These are phyloP conservation scores for Thymelicus lineola DNA, from an alignment of 2,888 invertebrate species.

Conservation along the genomic window DNA sequence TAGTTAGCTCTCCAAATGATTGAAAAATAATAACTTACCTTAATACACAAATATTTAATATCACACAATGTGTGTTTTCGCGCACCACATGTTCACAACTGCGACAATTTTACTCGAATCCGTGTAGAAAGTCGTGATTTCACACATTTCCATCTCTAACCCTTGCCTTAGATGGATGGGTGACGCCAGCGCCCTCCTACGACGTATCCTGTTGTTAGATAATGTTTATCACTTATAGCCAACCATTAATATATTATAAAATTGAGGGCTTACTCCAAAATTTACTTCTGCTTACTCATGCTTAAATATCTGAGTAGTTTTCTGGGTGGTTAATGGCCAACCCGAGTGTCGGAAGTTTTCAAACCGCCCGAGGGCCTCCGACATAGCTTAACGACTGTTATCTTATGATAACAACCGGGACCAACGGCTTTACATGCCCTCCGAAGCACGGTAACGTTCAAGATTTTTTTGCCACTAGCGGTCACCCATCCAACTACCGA, in stretches of 20 bases:
- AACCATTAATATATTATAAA: not conserved
- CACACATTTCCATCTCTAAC: conserved; percentile 43
- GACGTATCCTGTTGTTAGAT: conserved; percentile 46
- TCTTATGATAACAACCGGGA: too few relatives aligned
- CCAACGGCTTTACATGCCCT: too few relatives aligned
- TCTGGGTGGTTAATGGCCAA: too few relatives aligned
- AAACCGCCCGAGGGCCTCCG: too few relatives aligned
- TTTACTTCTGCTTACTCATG: too few relatives aligned
- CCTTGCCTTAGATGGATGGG: conserved; percentile 45
- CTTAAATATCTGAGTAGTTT: too few relatives aligned
- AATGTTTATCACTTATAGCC: conserved; percentile 1
- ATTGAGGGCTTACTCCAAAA: not conserved
- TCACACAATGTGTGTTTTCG: conserved; percentile 26
- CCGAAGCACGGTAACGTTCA: too few relatives aligned
- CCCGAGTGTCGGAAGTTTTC: too few relatives aligned
- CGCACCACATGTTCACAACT: conserved; percentile 38
- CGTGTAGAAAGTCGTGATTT: conserved; percentile 60
- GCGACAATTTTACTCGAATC: conserved; percentile 39
- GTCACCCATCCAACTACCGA: too few relatives aligned
- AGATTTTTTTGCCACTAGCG: too few relatives aligned
- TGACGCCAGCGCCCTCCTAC: conserved; percentile 33
- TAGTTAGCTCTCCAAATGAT: too few relatives aligned
- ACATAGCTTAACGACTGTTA: too few relatives aligned
- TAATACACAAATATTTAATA: not conserved
- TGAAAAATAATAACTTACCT: conserved; percentile 3